phyloP scores from a whole-genome alignment of 2,113 vertebrate species.

The Lophochroa leadbeateri region DNA sequence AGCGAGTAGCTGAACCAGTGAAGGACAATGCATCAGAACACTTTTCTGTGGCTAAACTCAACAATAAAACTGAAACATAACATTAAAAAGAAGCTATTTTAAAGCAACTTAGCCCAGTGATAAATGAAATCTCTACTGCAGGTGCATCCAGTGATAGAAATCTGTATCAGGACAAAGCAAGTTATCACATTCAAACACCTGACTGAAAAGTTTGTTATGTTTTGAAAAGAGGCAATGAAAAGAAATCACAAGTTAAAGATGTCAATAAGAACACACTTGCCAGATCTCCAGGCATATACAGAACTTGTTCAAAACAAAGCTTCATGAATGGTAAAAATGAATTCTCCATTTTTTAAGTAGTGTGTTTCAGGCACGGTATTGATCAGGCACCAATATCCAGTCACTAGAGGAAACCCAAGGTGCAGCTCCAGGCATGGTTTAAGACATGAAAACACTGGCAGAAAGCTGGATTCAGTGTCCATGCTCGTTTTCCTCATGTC shows the following conservation, averaged over 20 bases:
- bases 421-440: background rate
- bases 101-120: background rate
- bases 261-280: background rate
- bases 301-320: background rate
- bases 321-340: background rate
- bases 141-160: background rate
- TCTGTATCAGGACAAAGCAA: background rate
- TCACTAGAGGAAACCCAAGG: background rate
- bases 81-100: background rate
- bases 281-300: background rate
- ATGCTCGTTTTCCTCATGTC: background rate
- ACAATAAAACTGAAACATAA: background rate
- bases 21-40: background rate
- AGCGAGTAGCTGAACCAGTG: background rate
- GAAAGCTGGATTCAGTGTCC: background rate
- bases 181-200: background rate
- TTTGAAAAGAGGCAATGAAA: background rate
- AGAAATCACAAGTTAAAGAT: background rate
- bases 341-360: background rate
- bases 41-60: background rate
- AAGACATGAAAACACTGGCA: background rate
- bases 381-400: background rate
- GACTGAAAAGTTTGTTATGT: background rate
- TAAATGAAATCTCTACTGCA: background rate
- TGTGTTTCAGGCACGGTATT: background rate